These are phyloP conservation scores for Danio jaintianensis DNA, from an alignment of 2,797 vertebrate genomes.

Conservation along the genomic window DNA sequence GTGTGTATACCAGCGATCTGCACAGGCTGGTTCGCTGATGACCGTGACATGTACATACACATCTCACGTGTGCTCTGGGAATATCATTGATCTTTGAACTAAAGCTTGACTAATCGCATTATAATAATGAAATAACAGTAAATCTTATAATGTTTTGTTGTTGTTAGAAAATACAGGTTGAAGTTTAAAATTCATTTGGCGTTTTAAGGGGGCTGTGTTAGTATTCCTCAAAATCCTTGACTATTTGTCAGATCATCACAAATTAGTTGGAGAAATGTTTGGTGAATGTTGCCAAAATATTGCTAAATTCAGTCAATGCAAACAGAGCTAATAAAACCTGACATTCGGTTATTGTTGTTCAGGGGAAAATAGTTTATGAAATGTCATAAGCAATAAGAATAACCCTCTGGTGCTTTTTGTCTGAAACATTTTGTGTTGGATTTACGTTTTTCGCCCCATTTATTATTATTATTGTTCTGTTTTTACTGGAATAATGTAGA, in stretches of 20 bases:
- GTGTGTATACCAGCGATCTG: too few relatives aligned
- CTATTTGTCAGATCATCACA: not conserved
- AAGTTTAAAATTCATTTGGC: not conserved
- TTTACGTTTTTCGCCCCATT: too few relatives aligned
- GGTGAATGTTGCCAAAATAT: not conserved
- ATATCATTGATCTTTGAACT: not conserved
- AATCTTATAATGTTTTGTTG: not conserved
- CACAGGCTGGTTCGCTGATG: too few relatives aligned
- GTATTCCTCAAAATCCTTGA: not conserved
- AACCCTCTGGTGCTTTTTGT: too few relatives aligned
- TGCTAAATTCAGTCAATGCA: not conserved
- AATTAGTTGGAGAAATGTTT: not conserved
- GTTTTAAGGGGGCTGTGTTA: not conserved
- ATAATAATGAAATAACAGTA: not conserved
- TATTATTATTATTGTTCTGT: too few relatives aligned
- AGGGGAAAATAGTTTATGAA: not conserved
- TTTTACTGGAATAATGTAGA: too few relatives aligned
- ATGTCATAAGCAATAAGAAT: not conserved
- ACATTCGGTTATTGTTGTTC: not conserved
- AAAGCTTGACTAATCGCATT: not conserved
- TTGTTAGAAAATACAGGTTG: not conserved
- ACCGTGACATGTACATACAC: too few relatives aligned
- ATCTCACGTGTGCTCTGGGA: not conserved
- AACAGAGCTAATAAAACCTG: not conserved
- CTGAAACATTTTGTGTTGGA: too few relatives aligned